These are phyloP conservation scores for Nanorana parkeri DNA, from an alignment of 2,113 vertebrate genomes.

Conservation along the genomic window DNA sequence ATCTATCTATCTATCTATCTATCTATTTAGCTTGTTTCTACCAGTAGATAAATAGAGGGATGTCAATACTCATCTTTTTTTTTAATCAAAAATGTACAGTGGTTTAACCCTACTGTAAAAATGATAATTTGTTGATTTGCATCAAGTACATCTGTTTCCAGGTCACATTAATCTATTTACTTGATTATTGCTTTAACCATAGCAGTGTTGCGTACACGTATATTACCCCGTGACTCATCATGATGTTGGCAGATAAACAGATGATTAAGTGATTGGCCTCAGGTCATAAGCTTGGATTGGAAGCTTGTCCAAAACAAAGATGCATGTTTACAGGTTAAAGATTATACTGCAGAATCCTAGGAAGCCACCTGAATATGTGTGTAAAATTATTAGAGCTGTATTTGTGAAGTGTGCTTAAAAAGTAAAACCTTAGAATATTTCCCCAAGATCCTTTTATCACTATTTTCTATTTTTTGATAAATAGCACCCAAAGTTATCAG, in stretches of 20 bases:
- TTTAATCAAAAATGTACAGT: background rate
- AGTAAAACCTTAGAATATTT: background rate
- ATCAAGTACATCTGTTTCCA: conserved; percentile 10
- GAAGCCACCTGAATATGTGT: background rate
- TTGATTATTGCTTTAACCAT: background rate
- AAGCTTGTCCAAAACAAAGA: background rate
- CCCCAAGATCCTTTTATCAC: conserved; percentile 44
- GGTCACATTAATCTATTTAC: background rate
- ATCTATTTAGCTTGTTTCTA: background rate
- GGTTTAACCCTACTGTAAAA: background rate
- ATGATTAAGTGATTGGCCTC: conserved; percentile 7
- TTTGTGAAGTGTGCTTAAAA: conserved; percentile 3
- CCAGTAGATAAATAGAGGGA: no score
- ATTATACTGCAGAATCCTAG: conserved; percentile 3
- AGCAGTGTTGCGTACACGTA: background rate
- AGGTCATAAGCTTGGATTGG: background rate
- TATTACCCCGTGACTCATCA: background rate
- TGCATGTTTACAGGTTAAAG: background rate
- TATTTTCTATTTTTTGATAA: conserved; percentile 30
- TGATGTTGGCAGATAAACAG: background rate
- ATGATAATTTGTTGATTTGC: conserved; percentile 1
- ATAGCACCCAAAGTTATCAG: conserved; percentile 31
- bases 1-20: background rate
- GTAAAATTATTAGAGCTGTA: conserved; percentile 25
- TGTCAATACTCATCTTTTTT: no score